phyloP scores from a whole-genome alignment of 1,140 invertebrate genomes.

The Stegodyphus mimosarum region DNA sequence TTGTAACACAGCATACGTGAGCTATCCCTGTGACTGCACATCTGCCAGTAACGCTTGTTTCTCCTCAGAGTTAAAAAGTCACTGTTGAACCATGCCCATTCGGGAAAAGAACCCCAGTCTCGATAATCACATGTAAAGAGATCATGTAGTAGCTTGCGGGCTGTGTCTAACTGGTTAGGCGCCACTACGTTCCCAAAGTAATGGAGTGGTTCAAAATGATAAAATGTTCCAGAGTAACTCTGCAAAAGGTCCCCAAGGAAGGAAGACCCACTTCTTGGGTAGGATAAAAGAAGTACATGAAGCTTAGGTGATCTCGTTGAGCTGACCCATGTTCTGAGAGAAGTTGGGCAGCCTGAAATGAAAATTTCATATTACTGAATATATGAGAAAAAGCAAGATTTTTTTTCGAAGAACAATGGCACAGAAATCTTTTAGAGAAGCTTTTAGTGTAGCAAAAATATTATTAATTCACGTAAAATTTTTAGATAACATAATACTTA shows the following conservation, averaged over 20 bases:
- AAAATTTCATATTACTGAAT: too few species aligned
- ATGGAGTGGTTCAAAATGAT: slow-evolving; percentile 86
- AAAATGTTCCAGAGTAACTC: slow-evolving; percentile 84
- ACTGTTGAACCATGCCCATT: slow-evolving; percentile 57
- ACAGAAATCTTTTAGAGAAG: too few species aligned
- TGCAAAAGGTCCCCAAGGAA: slow-evolving; percentile 87
- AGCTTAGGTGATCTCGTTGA: slow-evolving; percentile 42
- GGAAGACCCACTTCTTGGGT: slow-evolving; percentile 88
- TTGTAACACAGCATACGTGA: slow-evolving; percentile 54
- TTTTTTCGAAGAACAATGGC: too few species aligned
- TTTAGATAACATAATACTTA: too few species aligned
- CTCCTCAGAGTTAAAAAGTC: slow-evolving; percentile 51
- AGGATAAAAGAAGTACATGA: slow-evolving; percentile 74
- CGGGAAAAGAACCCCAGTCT: slow-evolving; percentile 50
- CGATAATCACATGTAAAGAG: slow-evolving; percentile 53
- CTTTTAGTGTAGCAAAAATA: too few species aligned
- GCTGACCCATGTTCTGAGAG: slow-evolving; percentile 30
- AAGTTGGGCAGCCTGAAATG: slow-evolving; percentile 42
- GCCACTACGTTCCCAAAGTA: slow-evolving; percentile 57
- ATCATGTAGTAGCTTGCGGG: slow-evolving; percentile 44
- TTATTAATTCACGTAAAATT: too few species aligned
- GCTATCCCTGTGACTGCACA: slow-evolving; percentile 43
- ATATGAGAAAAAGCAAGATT: slow-evolving; percentile 1
- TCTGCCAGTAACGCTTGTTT: slow-evolving; percentile 55
- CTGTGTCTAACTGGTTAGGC: slow-evolving; percentile 25